Evolutionary conservation across 2,888 invertebrate genomes (phyloP).

Genomic region (Thymelicus sylvestris): DNA sequence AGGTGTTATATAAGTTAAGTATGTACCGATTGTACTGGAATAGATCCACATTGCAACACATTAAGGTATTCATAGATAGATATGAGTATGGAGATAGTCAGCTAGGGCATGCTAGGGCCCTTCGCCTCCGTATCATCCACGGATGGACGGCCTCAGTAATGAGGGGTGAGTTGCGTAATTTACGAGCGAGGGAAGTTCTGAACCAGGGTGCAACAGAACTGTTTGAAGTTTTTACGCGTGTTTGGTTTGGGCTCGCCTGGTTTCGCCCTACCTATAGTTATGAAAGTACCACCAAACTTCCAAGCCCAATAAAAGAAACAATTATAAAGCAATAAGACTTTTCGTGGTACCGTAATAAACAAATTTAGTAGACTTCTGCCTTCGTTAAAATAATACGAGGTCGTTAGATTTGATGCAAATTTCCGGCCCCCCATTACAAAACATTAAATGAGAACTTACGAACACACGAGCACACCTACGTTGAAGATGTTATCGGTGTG

Average conservation of each 20-base stretch:
- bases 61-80: constrained; percentile 40
- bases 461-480: constrained; percentile 43
- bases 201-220: constrained; percentile 72
- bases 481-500: constrained; percentile 54
- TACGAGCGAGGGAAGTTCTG: constrained; percentile 64
- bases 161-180: constrained; percentile 79
- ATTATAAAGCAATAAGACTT: constrained; percentile 39
- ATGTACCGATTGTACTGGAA: background rate
- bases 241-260: constrained; percentile 57
- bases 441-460: constrained; percentile 51
- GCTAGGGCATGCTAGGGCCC: constrained; percentile 40
- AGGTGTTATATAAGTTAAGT: background rate
- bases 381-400: constrained; percentile 37
- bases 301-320: constrained; percentile 31
- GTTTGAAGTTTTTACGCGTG: constrained; percentile 80
- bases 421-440: constrained; percentile 48
- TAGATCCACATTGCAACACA: constrained; percentile 28
- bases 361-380: constrained; percentile 35
- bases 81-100: constrained; percentile 37
- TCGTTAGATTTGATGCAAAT: constrained; percentile 54
- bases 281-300: constrained; percentile 30
- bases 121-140: constrained; percentile 67
- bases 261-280: constrained; percentile 30
- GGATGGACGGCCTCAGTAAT: constrained; percentile 75
- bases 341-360: constrained; percentile 33